Evolutionary conservation across 1,140 invertebrate genomes (phyloP).

Genomic region (Cotesia typhae): DNA sequence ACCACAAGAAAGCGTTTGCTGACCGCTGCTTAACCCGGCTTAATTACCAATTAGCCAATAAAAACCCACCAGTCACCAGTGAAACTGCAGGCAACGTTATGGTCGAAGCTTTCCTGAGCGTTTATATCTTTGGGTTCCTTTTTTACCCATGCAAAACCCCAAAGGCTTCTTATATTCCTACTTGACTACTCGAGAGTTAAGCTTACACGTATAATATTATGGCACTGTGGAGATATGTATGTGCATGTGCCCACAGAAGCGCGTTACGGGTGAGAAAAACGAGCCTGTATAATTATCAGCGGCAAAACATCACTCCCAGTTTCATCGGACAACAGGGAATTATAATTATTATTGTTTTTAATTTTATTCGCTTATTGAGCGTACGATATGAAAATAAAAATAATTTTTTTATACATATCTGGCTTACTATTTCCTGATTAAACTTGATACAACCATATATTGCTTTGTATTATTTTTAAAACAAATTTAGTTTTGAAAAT

Average conservation of each 20-base stretch:
- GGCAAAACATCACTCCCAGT: conserved; percentile 51
- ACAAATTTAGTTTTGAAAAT: no score
- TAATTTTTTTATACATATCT: no score
- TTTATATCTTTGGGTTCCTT: conserved; percentile 8
- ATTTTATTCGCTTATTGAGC: neutral
- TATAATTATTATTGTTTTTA: neutral
- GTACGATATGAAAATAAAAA: no score
- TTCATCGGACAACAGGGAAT: conserved; percentile 38
- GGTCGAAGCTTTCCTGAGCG: conserved; percentile 33
- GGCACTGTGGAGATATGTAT: conserved; percentile 10
- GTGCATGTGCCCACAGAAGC: conserved; percentile 45
- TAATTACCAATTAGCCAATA: conserved; percentile 64
- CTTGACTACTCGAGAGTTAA: neutral
- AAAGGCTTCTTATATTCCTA: no score
- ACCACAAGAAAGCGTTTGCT: conserved; percentile 56
- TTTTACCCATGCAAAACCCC: neutral
- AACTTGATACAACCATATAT: no score
- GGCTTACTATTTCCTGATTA: no score
- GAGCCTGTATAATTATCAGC: conserved; percentile 59
- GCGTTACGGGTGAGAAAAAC: conserved; percentile 46
- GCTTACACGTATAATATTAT: neutral
- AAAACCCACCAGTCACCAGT: conserved; percentile 53
- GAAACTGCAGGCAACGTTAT: conserved; percentile 46
- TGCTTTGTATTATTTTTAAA: no score
- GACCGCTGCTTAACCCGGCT: conserved; percentile 57